Base-by-base conservation (phyloP, 2,888 invertebrate genomes). In the Carabus problematicus region DNA sequence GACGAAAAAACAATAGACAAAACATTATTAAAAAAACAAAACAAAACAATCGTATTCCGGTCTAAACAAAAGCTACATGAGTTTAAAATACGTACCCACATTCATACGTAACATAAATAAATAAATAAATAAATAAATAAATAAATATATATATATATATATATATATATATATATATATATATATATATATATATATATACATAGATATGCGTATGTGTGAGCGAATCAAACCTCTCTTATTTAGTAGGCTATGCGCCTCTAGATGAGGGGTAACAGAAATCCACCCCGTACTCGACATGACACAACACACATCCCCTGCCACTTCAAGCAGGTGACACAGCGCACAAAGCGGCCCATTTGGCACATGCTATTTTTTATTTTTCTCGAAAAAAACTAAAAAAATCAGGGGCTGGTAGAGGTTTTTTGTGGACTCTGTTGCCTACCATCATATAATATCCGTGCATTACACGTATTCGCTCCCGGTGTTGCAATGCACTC, bases 301-400 rank as follows among this genome's bases (percentile, higher is more conserved):
- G 29, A 29, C 29, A 29, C 29, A 29, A 29, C 29, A 59, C 59
- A 40, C 59, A 18, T 18, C 59, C 59, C 40, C 42, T n/a, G 18
- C 52, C 42, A 59, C 59, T 59, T 59, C 59, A 59, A 8, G 59
- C 59, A 59, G 59, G 59, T 59, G 59, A 59, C 59, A 59, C 18
- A 42, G 16, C 14, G 11, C 18, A 59, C 59, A 59, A 59, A 42
- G 18, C 40, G 42, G 41, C 52, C 59, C 18, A 42, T 59, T 59
- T 59, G 59, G 59, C 59, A 59, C 59, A 59, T 59, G 59, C 59
- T 59, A 59, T 59, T 59, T 59, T 59, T 59, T 59, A 40, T 42
- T 41, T 14, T 14, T 42, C 18, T 42, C 42, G 7, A 59, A 59
- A 59, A 59, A 59, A 58, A 2, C 6, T 3, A 29, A 58, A 42